Base-by-base conservation (phyloP, 1,140 invertebrate species). In the Drosophila bocki region DNA sequence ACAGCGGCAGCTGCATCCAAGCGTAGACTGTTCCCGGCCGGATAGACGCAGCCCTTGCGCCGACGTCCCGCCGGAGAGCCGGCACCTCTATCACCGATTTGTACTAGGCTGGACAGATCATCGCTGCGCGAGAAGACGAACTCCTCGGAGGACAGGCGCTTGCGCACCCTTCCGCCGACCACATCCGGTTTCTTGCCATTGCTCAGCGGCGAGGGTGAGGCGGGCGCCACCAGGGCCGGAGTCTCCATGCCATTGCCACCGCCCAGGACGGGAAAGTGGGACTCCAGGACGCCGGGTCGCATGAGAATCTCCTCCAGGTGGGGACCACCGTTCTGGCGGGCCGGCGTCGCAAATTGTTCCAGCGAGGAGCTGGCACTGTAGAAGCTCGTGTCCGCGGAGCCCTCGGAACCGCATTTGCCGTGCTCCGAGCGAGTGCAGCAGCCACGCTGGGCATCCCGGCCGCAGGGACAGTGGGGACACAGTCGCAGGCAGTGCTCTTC, bases 281-380 rank as follows among this genome's bases (percentile, higher is more conserved):
- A 93, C 54, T 93, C 92, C 5, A 93, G 72, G 3, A 93, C 82
- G 33, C 92, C 92, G 3, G 84, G 80, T 47, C 83, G 84, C 54
- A 91, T 91, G 8, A 86, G 64, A 19, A 80, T 80, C 67, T 74
- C 71, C 33, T 82, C 82, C 47, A 75, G 57, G 4, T 59, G 51
- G 11, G 75, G 58, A 1, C 63, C 71, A 12, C 80, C 75, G 44
- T 91, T 90, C 7, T 76, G 74, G 8, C 57, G 41, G 3, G 35
- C 77, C 12, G 77, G 86, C 13, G 78, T 87, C 11, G 69, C 76
- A 26, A 91, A 88, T 33, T 79, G 86, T 15, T 92, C 91, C 51
- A 93, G 67, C n/a, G 92, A 93, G 9, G 92, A 92, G 39, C 76
- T 87, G 67, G 92, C 92, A 47, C 92, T 93, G 57, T 92, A 92